A percentile compares a stretch with the other conserved stretches of the same genome.
These are phyloP conservation scores for Theocolax elegans DNA, from an alignment of 1,140 invertebrate species.

Conservation along the genomic window DNA sequence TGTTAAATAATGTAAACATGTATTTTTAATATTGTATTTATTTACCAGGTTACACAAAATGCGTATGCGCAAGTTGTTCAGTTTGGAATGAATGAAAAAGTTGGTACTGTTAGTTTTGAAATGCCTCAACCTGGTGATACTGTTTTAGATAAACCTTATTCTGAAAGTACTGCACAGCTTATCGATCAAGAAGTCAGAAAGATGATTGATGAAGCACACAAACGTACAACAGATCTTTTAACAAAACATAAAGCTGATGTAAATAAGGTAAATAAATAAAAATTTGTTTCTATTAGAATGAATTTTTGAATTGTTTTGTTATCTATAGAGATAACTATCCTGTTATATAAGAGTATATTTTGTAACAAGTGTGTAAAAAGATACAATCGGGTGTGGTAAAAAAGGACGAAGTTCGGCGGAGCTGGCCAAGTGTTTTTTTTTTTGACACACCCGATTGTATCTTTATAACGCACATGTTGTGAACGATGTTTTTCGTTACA, in stretches of 20 bases:
- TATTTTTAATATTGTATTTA: slow-evolving; percentile 34
- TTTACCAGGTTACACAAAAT: slow-evolving; percentile 73
- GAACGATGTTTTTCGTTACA: too few relatives aligned
- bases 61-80: slow-evolving; percentile 87
- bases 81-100: slow-evolving; percentile 98
- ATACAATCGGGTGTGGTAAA: too few relatives aligned
- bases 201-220: slow-evolving; percentile 86
- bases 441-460: too few relatives aligned
- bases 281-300: background rate
- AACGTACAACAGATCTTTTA: slow-evolving; percentile 84
- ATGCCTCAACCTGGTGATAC: slow-evolving; percentile 92
- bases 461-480: too few relatives aligned
- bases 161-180: slow-evolving; percentile 95
- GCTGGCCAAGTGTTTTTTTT: too few relatives aligned
- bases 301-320: background rate
- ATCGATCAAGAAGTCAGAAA: slow-evolving; percentile 94
- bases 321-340: too few relatives aligned
- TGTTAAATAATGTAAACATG: too few relatives aligned
- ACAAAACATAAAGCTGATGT: slow-evolving; percentile 88
- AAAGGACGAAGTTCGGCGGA: too few relatives aligned
- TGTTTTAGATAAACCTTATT: slow-evolving; percentile 97
- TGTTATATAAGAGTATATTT: too few relatives aligned
- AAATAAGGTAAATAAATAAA: slow-evolving; percentile 74
- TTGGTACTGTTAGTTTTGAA: slow-evolving; percentile 97
- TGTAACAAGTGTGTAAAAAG: too few relatives aligned